These are phyloP conservation scores for Ptilorrhoa leucosticta DNA, from an alignment of 2,113 vertebrate genomes.

Conservation along the genomic window DNA sequence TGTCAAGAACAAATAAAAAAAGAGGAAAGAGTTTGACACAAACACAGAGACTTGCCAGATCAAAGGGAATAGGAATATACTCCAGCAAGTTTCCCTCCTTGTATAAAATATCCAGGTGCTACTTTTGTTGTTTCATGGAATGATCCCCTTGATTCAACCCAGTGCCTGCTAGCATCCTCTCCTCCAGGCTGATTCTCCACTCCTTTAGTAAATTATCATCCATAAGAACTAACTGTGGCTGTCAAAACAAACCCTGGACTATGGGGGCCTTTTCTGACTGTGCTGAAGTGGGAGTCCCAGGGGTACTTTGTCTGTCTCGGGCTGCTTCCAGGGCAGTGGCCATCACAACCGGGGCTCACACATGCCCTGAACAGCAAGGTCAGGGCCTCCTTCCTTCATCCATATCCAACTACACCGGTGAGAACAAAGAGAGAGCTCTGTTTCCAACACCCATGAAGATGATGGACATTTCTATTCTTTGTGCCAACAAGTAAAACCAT, in stretches of 20 bases:
- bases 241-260: not conserved
- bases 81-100: not conserved
- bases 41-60: not conserved
- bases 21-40: not conserved
- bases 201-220: not conserved
- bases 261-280: not conserved
- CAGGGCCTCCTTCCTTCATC: not conserved
- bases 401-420: not conserved
- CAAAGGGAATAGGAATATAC: not conserved
- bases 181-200: not conserved
- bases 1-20: not conserved
- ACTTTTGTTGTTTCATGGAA: not conserved
- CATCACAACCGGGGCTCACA: not conserved
- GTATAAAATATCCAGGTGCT: not conserved
- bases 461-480: not conserved
- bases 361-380: not conserved
- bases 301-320: not conserved
- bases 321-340: not conserved
- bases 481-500: not conserved
- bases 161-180: not conserved
- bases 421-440: not conserved
- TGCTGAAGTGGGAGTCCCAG: not conserved
- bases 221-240: not conserved
- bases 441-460: not conserved
- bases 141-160: not conserved